Evolutionary conservation across 2,113 vertebrate genomes (phyloP), one percentile per base, ranked within the genome.

Genomic region (Penelope pileata): DNA sequence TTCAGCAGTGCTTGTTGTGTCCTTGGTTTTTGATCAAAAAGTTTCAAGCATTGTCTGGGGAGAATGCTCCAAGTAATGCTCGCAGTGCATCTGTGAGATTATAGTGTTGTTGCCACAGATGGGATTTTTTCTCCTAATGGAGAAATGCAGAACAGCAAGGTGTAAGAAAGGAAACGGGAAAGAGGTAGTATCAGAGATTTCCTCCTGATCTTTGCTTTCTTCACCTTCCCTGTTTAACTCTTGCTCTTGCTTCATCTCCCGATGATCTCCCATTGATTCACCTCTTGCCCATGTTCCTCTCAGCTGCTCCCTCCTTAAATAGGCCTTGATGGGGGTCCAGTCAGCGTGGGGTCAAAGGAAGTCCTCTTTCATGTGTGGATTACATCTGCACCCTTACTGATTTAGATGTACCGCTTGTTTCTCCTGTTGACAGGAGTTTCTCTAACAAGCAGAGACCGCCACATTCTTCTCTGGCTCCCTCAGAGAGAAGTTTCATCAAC

Each of bases 191-290:
- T 45, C 66, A 45, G 43, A 50, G 24, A 27, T 87, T 83, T 96
- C 74, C 53, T 93, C 42, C 86, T 78, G 51, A 9, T 91, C 69
- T 83, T 83, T 59, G 24, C 70, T 91, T 88, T 84, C 58, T 84
- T 92, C 48, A 66, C 51, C 40, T 91, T 78, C 68, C 56, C 34
- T 6, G 0, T 81, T 90, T 80, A 86, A 12, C 47, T 88, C 42
- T 75, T 86, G 67, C 66, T 87, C 23, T 95, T 94, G 26, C 42
- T 23, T 90, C 79, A 67, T 26, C 79, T 79, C 16, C 53, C 54
- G 27, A 59, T 0, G 5, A 29, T 84, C 77, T 85, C 53, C 69
- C 12, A 13, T 76, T 2, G 6, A 47, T 82, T 76, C 40, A 30
- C 9, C 16, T 63, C 66, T 82, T 7, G 2, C 73, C 19, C 1